Evolutionary conservation across 1,140 invertebrate species (phyloP), one percentile per base, ranked within the genome.

Genomic region (Lucilia cuprina): DNA sequence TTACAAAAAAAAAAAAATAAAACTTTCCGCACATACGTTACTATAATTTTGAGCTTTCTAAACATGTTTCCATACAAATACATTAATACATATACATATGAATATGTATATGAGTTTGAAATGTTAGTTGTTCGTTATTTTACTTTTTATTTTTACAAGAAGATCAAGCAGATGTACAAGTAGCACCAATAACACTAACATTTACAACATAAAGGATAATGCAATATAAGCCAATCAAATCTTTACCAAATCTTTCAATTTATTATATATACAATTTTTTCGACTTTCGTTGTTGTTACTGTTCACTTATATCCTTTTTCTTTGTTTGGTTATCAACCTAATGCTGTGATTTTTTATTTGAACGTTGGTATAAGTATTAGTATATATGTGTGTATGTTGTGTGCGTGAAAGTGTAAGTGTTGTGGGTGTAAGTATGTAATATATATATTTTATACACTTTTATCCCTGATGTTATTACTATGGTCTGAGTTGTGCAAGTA

Each of bases 191-290:
- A 80, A 70, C 65, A 70, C n/a, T 70, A 70, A 19, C 77, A 49
- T 49, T 80, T 80, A 49, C 41, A 49, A 49, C 77, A 80, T 80
- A 50, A 34, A 55, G 47, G 70, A 77, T 84, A 84, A 84, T 84
- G 19, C 65, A 50, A 41, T 74, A 83, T 65, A 85, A 85, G 84
- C 84, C 75, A 83, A 85, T 85, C 49, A 83, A 83, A 85, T 84
- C 84, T 77, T 82, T 82, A 74, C 82, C 21, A 84, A 82, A 84
- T 85, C 84, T 85, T 85, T 78, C 84, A 83, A 85, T 85, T 85
- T 85, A 85, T 85, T 85, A 83, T 25, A 17, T 34, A 35, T 2
- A 17, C 10, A 70, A 13, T 55, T 55, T 55, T 55, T 55, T 55
- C 50, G 10, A 12, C 50, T 55, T 12, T 55, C n/a, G 65, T 70